Evolutionary conservation across 2,113 vertebrate species (phyloP).

Genomic region (Cryptoleucopteryx plumbea): DNA sequence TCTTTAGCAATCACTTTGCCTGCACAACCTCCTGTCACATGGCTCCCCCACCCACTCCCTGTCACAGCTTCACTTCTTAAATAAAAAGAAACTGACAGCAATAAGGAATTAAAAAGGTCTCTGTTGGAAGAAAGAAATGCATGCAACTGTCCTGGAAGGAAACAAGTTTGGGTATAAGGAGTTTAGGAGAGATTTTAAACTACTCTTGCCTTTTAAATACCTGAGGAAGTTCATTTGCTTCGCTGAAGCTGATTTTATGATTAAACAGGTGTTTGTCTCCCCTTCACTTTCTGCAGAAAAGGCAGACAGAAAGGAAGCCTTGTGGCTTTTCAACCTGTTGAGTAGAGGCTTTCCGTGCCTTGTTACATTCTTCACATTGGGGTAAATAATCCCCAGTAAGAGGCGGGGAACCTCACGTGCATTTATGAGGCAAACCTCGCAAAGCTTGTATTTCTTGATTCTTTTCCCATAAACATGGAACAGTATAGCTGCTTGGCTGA

Average conservation of each 20-base stretch:
- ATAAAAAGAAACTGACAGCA: constrained; percentile 31
- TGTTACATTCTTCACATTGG: not conserved
- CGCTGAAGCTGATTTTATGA: not conserved
- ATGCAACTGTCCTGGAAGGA: not conserved
- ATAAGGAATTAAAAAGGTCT: not conserved
- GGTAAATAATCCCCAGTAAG: not conserved
- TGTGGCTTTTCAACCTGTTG: not conserved
- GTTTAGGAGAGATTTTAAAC: not conserved
- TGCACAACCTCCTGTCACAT: not conserved
- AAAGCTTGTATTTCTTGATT: not conserved
- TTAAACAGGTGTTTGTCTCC: not conserved
- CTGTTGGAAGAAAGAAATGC: not conserved
- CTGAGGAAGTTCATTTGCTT: not conserved
- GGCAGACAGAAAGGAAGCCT: not conserved
- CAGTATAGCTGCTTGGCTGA: not conserved
- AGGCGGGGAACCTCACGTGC: not conserved
- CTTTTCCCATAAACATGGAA: not conserved
- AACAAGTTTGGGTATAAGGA: not conserved
- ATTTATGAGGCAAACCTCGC: not conserved
- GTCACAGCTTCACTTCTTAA: not conserved
- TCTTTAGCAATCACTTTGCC: not conserved
- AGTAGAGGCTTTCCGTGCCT: not conserved
- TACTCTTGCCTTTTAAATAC: not conserved
- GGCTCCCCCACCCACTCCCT: not conserved
- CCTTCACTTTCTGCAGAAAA: not conserved